Evolutionary conservation across 2,888 invertebrate species (phyloP).

Genomic region (Eupithecia tripunctaria): DNA sequence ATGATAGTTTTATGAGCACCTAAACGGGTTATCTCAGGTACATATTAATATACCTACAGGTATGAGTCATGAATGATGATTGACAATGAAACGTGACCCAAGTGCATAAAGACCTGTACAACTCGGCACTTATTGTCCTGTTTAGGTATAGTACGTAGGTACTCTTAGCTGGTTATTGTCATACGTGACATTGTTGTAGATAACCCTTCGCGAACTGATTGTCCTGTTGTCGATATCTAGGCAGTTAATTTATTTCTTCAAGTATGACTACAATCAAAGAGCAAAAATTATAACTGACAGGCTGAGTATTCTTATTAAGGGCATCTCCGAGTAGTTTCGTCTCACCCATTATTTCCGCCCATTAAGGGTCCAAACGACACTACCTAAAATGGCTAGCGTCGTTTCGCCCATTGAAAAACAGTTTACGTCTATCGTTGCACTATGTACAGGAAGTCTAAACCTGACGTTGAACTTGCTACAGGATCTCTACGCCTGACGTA

Average conservation of each 20-base stretch:
- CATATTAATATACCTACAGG: neutral
- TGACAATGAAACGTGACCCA: slow-evolving; percentile 30
- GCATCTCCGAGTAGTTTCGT: too few species aligned
- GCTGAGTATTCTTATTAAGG: neutral
- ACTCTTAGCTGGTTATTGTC: slow-evolving; percentile 16
- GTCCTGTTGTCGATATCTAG: neutral
- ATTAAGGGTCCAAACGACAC: too few species aligned
- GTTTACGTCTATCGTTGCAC: too few species aligned
- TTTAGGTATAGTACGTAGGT: slow-evolving; percentile 10
- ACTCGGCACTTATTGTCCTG: slow-evolving; percentile 8
- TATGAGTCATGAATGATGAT: slow-evolving; percentile 13
- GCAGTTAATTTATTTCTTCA: neutral
- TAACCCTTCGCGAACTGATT: slow-evolving; percentile 13
- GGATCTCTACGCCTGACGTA: too few species aligned
- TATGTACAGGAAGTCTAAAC: too few species aligned
- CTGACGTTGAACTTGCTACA: too few species aligned
- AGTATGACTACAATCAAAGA: neutral
- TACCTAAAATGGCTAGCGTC: too few species aligned
- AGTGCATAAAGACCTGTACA: slow-evolving; percentile 21
- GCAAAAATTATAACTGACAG: neutral
- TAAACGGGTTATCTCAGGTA: neutral
- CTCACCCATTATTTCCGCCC: too few species aligned
- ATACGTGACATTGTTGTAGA: slow-evolving; percentile 22
- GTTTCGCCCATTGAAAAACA: too few species aligned
- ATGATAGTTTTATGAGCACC: neutral